Conservation (phyloP, 2,113 vertebrate species). For the Coturnix japonica region DNA sequence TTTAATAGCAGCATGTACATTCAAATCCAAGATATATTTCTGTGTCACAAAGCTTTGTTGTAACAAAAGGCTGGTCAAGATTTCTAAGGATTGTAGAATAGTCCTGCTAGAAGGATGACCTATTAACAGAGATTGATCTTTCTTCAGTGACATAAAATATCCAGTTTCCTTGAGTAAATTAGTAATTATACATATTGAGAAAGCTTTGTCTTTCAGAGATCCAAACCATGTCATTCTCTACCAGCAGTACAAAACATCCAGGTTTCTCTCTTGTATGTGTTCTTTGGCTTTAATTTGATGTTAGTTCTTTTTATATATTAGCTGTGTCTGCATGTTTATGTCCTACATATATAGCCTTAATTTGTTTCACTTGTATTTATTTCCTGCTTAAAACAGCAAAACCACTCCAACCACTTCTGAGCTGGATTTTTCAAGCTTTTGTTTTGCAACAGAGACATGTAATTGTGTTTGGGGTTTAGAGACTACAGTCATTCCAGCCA, state of each 20-base stretch:
- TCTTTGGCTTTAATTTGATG: background rate
- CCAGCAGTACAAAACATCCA: background rate
- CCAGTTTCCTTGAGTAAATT: background rate
- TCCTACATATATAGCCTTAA: background rate
- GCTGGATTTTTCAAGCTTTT: conserved; percentile 11
- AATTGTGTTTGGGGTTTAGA: conserved; percentile 60
- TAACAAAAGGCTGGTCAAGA: background rate
- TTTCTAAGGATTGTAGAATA: background rate
- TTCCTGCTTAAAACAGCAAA: background rate
- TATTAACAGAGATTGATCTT: background rate
- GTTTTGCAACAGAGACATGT: background rate
- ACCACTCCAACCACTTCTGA: background rate
- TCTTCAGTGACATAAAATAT: background rate
- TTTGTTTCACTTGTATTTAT: background rate
- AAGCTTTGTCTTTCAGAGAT: background rate
- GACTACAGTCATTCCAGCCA: conserved; percentile 34
- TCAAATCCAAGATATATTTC: background rate
- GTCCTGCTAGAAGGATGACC: background rate
- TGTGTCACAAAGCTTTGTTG: background rate
- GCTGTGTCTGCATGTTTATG: background rate
- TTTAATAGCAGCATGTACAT: background rate
- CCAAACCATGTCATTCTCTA: background rate
- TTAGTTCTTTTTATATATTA: background rate
- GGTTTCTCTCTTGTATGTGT: background rate
- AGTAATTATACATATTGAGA: background rate